phyloP scores from a whole-genome alignment of 1,140 invertebrate species.

The Hermetia illucens region DNA sequence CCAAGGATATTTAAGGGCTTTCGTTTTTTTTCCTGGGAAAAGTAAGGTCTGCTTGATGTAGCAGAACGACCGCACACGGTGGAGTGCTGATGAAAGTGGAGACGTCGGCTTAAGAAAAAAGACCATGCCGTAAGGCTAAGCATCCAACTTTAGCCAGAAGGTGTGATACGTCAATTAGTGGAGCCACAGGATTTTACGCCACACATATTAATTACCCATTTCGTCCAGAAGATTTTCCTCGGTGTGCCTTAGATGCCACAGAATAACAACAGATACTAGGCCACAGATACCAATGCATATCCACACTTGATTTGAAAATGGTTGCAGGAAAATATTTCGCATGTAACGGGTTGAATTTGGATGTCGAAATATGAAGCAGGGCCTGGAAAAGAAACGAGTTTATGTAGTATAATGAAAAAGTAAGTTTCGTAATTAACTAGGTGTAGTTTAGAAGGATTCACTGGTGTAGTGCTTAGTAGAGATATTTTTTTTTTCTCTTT shows the following conservation, averaged over 20 bases:
- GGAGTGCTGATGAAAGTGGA: no score
- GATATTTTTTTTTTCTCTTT: no score
- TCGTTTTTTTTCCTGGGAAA: no score
- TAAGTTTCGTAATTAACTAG: not conserved
- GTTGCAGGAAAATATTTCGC: slow-evolving; percentile 41
- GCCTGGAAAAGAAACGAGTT: slow-evolving; percentile 24
- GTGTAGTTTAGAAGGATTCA: slow-evolving; percentile 1
- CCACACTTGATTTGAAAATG: slow-evolving; percentile 40
- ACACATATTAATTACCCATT: not conserved
- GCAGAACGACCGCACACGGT: no score
- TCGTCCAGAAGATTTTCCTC: not conserved
- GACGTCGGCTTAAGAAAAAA: no score
- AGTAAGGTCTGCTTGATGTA: no score
- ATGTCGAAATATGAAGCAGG: slow-evolving; percentile 47
- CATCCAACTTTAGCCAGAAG: no score
- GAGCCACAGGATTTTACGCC: not conserved
- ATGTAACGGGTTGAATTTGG: slow-evolving; percentile 43
- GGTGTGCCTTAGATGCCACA: slow-evolving; percentile 11
- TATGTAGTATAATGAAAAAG: slow-evolving; percentile 4
- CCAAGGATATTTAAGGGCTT: no score
- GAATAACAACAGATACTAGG: slow-evolving; percentile 17
- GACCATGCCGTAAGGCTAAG: no score
- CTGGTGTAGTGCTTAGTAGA: no score
- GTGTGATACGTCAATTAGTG: not conserved
- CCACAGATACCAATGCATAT: slow-evolving; percentile 29